Conservation (phyloP, 2,797 vertebrate genomes). For the Acridotheres tristis region DNA sequence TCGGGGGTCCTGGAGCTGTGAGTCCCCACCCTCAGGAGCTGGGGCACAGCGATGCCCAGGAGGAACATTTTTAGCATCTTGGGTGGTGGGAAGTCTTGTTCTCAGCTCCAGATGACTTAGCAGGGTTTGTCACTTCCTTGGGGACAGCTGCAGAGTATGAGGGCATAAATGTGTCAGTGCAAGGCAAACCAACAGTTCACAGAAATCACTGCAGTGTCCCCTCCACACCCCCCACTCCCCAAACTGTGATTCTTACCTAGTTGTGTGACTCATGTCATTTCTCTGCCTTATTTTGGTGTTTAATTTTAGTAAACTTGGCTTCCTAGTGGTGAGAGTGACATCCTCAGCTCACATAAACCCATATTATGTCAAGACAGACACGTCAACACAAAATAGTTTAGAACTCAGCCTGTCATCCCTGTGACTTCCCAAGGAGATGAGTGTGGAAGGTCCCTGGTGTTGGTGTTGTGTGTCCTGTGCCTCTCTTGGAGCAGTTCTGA, state of each 20-base stretch:
- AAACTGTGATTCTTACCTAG: background rate
- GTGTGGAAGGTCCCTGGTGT: background rate
- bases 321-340: background rate
- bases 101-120: background rate
- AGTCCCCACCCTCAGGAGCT: background rate
- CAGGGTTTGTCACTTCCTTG: background rate
- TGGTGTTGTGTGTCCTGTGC: background rate
- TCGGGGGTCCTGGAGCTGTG: background rate
- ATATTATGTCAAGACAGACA: background rate
- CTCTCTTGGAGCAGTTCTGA: background rate
- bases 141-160: background rate
- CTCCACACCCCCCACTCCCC: background rate
- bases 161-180: background rate
- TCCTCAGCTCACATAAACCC: background rate
- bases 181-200: background rate
- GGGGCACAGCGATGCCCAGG: background rate
- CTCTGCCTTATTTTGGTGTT: constrained; percentile 13
- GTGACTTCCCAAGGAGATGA: background rate
- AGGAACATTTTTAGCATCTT: background rate
- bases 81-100: background rate
- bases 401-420: background rate
- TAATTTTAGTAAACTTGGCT: constrained; percentile 3
- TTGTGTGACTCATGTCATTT: background rate
- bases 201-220: background rate
- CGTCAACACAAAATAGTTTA: background rate